Conservation (phyloP, 2,888 invertebrate species). For the Dryobota labecula region DNA sequence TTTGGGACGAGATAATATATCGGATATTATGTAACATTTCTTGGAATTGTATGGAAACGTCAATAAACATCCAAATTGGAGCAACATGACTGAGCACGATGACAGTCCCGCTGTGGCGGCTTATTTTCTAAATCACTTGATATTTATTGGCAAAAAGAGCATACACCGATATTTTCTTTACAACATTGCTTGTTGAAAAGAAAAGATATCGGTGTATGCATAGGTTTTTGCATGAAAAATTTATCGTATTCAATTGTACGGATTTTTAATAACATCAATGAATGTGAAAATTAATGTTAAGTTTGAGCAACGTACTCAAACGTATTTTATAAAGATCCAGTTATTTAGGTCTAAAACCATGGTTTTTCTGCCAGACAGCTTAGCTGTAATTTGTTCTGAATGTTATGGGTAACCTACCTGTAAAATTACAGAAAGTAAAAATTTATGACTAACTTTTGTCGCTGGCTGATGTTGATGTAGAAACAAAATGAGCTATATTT, state of each 20-base stretch:
- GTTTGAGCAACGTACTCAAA: not conserved
- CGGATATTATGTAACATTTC: conserved; percentile 16
- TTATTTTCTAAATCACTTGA: conserved; percentile 51
- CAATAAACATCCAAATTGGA: conserved; percentile 10
- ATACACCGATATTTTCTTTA: not conserved
- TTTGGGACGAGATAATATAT: conserved; percentile 5
- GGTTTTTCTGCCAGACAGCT: not conserved
- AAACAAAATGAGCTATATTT: not conserved
- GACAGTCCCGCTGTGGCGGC: conserved; percentile 22
- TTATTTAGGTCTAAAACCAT: not conserved
- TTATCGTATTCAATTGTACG: no score
- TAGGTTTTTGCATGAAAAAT: no score
- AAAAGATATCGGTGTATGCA: no score
- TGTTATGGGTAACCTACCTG: not conserved
- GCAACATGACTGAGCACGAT: not conserved
- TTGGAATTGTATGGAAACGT: conserved; percentile 16
- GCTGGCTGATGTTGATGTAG: not conserved
- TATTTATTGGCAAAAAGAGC: conserved; percentile 41
- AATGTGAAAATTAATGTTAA: not conserved
- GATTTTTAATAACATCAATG: not conserved
- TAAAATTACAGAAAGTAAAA: not conserved
- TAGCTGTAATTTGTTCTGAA: not conserved
- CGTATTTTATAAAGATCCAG: not conserved
- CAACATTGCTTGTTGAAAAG: no score
- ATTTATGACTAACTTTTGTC: not conserved